phyloP scores from a whole-genome alignment of 2,888 invertebrate genomes.

The Agrochola lota region DNA sequence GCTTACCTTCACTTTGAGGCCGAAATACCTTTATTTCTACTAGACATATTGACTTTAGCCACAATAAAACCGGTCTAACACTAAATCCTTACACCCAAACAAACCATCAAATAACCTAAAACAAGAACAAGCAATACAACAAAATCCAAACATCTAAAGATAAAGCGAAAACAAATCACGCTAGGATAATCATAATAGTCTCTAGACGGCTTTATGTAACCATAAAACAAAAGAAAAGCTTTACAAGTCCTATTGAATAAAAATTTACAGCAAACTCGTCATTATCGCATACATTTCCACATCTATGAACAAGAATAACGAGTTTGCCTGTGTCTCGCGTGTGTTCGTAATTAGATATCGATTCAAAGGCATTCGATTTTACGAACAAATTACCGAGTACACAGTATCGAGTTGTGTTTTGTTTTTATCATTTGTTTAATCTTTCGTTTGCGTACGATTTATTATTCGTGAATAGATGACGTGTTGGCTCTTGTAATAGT shows the following conservation, averaged over 20 bases:
- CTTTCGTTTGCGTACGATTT: constrained; percentile 42
- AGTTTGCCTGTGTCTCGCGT: constrained; percentile 62
- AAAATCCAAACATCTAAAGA: constrained; percentile 20
- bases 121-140: constrained; percentile 16
- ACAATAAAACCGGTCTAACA: background rate
- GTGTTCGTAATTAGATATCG: constrained; percentile 68
- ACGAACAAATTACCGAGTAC: constrained; percentile 58
- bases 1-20: background rate
- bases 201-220: constrained; percentile 36
- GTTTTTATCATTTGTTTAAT: constrained; percentile 54
- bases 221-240: constrained; percentile 38
- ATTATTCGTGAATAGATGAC: constrained; percentile 46
- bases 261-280: constrained; percentile 52
- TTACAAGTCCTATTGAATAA: constrained; percentile 48
- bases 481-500: constrained; percentile 20
- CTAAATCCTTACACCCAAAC: constrained; percentile 13
- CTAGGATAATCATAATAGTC: constrained; percentile 29
- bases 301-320: constrained; percentile 77
- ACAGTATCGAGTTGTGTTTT: constrained; percentile 52
- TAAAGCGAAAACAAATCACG: constrained; percentile 27
- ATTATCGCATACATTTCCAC: constrained; percentile 73
- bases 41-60: background rate
- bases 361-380: constrained; percentile 62
- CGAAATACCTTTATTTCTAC: background rate
- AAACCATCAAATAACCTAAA: constrained; percentile 1